Conservation (phyloP, 2,888 invertebrate genomes). For the Reticulitermes lucifugus region DNA sequence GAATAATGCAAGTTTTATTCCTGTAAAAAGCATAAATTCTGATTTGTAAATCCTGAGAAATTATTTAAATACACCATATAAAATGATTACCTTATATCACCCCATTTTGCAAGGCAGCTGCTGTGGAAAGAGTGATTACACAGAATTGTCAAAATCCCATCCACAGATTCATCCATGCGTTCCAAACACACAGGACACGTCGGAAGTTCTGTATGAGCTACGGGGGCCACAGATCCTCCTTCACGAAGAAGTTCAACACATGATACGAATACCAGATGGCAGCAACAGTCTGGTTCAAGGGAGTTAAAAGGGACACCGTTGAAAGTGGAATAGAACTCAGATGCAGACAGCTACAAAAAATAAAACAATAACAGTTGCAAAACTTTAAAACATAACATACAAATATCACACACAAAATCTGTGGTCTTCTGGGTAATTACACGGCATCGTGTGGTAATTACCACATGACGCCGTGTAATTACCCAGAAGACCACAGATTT, state of each 20-base stretch:
- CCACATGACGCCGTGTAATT: too few relatives aligned
- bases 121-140: conserved; percentile 99
- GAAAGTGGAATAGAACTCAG: conserved; percentile 92
- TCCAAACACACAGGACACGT: conserved; percentile 97
- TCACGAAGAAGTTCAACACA: conserved; percentile 84
- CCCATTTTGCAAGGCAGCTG: conserved; percentile 95
- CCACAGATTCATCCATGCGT: conserved; percentile 98
- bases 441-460: too few relatives aligned
- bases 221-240: conserved; percentile 69
- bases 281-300: conserved; percentile 90
- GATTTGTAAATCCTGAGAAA: too few relatives aligned
- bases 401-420: too few relatives aligned
- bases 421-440: too few relatives aligned
- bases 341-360: conserved; percentile 76
- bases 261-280: conserved; percentile 96
- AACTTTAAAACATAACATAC: neutral
- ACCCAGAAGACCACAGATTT: too few relatives aligned
- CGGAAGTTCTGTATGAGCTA: conserved; percentile 92
- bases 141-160: conserved; percentile 95
- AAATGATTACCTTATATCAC: conserved; percentile 77
- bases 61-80: neutral
- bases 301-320: conserved; percentile 95
- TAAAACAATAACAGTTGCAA: conserved; percentile 43
- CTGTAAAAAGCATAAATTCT: too few relatives aligned
- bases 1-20: too few relatives aligned